phyloP scores from a whole-genome alignment of 1,140 invertebrate genomes.

The Oreohelix idahoensis region DNA sequence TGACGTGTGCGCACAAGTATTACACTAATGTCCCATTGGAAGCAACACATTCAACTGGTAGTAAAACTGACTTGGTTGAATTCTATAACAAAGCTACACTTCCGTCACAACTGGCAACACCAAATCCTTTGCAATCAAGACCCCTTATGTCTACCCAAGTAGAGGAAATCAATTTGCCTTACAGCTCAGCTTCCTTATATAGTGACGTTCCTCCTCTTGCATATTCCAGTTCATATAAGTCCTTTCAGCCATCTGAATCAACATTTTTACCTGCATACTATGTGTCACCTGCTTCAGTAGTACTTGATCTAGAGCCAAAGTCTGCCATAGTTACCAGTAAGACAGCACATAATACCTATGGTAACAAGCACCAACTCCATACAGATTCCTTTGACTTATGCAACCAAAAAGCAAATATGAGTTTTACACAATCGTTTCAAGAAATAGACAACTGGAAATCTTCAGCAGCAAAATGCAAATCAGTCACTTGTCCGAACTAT shows the following conservation, averaged over 20 bases:
- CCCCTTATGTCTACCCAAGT: no score
- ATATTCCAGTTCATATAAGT: background rate
- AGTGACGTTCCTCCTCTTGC: background rate
- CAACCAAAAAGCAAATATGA: background rate
- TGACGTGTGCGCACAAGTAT: no score
- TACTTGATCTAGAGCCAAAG: background rate
- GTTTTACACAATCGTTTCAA: background rate
- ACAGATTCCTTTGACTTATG: background rate
- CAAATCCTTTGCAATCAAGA: background rate
- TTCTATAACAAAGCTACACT: no score
- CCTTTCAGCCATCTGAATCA: background rate
- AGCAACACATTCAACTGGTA: no score
- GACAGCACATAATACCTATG: background rate
- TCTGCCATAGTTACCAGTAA: background rate
- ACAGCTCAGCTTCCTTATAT: background rate
- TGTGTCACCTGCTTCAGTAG: background rate
- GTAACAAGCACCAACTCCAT: background rate
- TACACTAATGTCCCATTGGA: no score
- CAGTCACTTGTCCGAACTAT: background rate
- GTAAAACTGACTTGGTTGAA: no score
- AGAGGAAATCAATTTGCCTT: no score
- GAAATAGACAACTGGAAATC: background rate
- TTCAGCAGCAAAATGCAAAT: constrained; percentile 6
- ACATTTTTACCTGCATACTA: background rate
- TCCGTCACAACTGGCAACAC: background rate